Evolutionary conservation across 2,113 vertebrate species (phyloP), one percentile per base, ranked within the genome.

Genomic region (Oceanites oceanicus): DNA sequence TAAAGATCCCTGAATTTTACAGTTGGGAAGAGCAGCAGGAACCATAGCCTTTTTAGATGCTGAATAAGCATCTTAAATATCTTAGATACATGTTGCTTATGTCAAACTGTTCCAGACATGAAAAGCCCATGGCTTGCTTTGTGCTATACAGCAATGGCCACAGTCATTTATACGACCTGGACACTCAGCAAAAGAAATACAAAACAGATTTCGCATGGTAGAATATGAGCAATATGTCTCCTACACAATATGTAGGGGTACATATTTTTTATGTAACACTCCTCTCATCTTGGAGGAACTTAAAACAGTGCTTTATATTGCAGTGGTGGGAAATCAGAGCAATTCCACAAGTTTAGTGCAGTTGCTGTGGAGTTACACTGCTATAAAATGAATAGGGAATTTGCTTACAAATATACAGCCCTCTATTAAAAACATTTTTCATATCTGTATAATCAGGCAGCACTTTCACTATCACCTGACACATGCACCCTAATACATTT

Each of bases 181-280:
- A 88, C 38, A 55, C 32, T 88, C 67, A 77, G 86, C 30, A 86
- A 58, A 83, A 92, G 83, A 94, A 96, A 94, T 34, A 59, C 2
- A 4, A 93, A 95, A 47, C 82, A 96, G 92, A 92, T 95, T 96
- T 90, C 38, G 74, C 72, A 56, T 52, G 16, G 42, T 68, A 67
- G 52, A 89, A 93, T 92, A 71, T 47, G 55, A 92, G 84, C 44
- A 92, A 62, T 61, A 27, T 88, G 55, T 77, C 87, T 94, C 63
- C 71, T 63, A 66, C 13, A 82, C 59, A 90, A 79, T 66, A 83
- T 4, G 49, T 49, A 44, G 18, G 77, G 34, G 10, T 4, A n/a
- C n/a, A n/a, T n/a, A n/a, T 73, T 90, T 90, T 88, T 67, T 27
- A 56, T 62, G 16, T 23, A 93, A 87, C 58, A 72, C 44, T 88